phyloP scores from a whole-genome alignment of 2,797 vertebrate species.

The Spinus pinus region DNA sequence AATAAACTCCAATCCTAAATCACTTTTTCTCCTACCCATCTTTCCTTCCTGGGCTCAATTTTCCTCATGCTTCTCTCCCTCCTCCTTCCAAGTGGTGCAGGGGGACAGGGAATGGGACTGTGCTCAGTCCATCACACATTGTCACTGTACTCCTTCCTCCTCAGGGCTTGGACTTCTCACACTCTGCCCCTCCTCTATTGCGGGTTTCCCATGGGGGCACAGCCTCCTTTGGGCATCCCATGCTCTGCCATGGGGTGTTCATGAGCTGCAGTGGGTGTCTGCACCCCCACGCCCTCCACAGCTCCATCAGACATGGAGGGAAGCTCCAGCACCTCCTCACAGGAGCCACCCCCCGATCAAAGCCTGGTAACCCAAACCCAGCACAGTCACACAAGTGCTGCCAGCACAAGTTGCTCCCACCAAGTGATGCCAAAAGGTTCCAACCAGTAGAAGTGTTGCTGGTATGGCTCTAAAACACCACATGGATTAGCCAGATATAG shows the following conservation, averaged over 20 bases:
- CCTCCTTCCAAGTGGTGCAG: neutral
- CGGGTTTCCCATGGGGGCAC: neutral
- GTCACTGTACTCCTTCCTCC: neutral
- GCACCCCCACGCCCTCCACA: neutral
- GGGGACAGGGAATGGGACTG: neutral
- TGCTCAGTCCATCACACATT: neutral
- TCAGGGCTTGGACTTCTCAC: neutral
- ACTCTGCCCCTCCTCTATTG: neutral
- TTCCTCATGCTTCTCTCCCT: neutral
- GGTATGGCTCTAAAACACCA: neutral
- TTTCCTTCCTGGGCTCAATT: neutral
- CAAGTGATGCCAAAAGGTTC: neutral
- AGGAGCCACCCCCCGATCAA: fast-evolving
- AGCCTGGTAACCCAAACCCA: neutral
- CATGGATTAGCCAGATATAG: neutral
- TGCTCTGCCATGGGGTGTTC: neutral
- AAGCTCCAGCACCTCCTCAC: neutral
- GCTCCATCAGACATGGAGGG: neutral
- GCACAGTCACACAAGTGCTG: neutral
- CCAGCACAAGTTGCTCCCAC: neutral
- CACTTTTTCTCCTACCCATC: neutral
- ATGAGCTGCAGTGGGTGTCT: neutral
- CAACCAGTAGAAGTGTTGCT: neutral
- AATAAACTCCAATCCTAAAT: neutral
- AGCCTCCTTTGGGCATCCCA: neutral